These are phyloP conservation scores for Cliona cf. orientalis DNA, from an alignment of 37 sponge, comb jelly and placozoan genomes.

Conservation along the genomic window DNA sequence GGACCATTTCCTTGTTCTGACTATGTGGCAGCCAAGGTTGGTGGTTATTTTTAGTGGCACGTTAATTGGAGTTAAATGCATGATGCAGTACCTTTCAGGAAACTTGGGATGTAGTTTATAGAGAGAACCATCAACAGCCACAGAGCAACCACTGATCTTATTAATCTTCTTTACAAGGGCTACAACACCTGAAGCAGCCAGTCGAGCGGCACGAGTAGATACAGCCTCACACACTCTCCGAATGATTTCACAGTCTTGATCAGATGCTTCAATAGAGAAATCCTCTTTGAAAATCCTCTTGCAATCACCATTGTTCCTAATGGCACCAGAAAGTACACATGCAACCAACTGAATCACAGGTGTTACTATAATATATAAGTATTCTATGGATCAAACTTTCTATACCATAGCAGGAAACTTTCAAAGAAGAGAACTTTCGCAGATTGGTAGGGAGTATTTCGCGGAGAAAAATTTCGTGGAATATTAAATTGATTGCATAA, in stretches of 20 bases:
- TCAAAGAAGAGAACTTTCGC: too few relatives aligned
- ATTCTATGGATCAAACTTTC: too few relatives aligned
- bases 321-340: neutral
- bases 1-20: too few relatives aligned
- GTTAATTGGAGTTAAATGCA: neutral
- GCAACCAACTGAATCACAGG: too few relatives aligned
- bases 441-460: too few relatives aligned
- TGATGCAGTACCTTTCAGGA: neutral
- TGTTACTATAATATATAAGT: too few relatives aligned
- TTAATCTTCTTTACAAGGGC: constrained; percentile 80
- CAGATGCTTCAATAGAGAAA: constrained; percentile 45
- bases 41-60: too few relatives aligned
- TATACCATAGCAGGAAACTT: too few relatives aligned
- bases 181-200: constrained; percentile 85
- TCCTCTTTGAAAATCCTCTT: constrained; percentile 34
- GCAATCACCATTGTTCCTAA: constrained; percentile 13
- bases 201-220: constrained; percentile 84
- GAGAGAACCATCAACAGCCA: constrained; percentile 94
- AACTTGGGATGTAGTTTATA: constrained; percentile 91
- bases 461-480: too few relatives aligned
- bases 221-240: constrained; percentile 84
- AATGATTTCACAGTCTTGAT: constrained; percentile 69
- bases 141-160: constrained; percentile 64
- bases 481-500: too few relatives aligned
- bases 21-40: too few relatives aligned